phyloP scores from a whole-genome alignment of 2,888 invertebrate genomes.

The Drosophila siamana region DNA sequence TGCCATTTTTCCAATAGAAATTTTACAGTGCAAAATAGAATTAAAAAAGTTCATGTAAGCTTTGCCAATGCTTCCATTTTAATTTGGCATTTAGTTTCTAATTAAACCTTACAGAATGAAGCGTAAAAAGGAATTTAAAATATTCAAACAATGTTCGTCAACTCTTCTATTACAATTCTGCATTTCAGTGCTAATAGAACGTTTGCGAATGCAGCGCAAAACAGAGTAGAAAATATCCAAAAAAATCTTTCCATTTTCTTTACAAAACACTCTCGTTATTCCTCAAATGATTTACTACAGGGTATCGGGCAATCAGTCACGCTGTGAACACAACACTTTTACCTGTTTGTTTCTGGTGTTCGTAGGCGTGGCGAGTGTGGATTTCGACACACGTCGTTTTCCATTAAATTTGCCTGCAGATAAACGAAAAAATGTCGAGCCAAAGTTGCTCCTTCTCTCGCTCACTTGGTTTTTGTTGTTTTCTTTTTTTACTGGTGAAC shows the following conservation, averaged over 20 bases:
- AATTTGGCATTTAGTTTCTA: too few species aligned
- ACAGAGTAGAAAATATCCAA: background rate
- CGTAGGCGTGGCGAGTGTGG: constrained; percentile 44
- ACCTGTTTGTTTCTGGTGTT: constrained; percentile 3
- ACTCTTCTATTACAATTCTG: too few species aligned
- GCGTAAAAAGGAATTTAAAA: background rate
- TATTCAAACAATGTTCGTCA: too few species aligned
- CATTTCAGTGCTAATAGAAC: background rate
- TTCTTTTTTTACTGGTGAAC: constrained; percentile 1
- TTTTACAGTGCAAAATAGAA: too few species aligned
- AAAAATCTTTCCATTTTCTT: too few species aligned
- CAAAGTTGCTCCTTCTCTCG: constrained; percentile 42
- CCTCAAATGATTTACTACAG: background rate
- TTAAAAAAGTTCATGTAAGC: too few species aligned
- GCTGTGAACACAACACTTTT: constrained; percentile 6
- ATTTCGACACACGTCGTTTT: constrained; percentile 68
- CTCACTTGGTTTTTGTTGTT: background rate
- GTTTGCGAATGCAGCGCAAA: constrained; percentile 4
- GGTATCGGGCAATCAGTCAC: constrained; percentile 17
- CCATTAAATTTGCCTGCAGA: constrained; percentile 76
- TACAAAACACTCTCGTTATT: background rate
- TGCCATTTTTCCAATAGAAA: too few species aligned
- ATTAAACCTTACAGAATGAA: too few species aligned
- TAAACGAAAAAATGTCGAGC: constrained; percentile 74
- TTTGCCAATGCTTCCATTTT: too few species aligned